These are phyloP conservation scores for Trichosurus vulpecula DNA, from an alignment of 2,797 vertebrate genomes.

Conservation along the genomic window DNA sequence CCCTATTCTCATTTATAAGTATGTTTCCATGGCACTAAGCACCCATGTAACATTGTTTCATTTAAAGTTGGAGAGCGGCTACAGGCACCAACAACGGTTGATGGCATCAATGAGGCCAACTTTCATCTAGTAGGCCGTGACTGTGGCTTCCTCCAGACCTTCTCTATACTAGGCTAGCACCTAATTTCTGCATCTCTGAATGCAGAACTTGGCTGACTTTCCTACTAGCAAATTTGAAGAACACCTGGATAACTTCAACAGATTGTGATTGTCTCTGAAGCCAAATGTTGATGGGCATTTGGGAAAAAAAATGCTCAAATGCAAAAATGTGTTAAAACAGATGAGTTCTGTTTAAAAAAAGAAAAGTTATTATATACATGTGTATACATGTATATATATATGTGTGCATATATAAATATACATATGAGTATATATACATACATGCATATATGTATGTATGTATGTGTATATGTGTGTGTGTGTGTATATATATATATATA, in stretches of 20 bases:
- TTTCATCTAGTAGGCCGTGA: constrained; percentile 1
- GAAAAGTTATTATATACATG: not conserved
- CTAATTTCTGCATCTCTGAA: constrained; percentile 22
- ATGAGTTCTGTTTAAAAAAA: not conserved
- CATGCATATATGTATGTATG: too few relatives aligned
- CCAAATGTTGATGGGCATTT: constrained; percentile 51
- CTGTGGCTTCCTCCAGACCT: not conserved
- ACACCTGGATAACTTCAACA: constrained; percentile 30
- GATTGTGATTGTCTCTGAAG: constrained; percentile 38
- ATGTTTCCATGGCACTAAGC: not conserved
- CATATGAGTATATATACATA: too few relatives aligned
- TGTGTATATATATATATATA: too few relatives aligned
- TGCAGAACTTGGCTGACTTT: constrained; percentile 26
- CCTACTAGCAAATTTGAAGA: constrained; percentile 31
- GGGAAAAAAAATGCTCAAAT: constrained; percentile 51
- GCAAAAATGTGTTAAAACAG: constrained; percentile 32
- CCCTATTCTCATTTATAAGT: not conserved
- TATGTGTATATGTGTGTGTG: too few relatives aligned
- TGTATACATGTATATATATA: too few relatives aligned
- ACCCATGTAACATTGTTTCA: not conserved
- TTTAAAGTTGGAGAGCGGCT: not conserved
- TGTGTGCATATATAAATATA: too few relatives aligned
- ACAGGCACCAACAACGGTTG: not conserved
- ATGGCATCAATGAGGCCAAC: not conserved
- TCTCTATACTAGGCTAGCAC: constrained; percentile 10